Conservation (phyloP, 2,888 invertebrate genomes). For the Trachelus troglodyta region DNA sequence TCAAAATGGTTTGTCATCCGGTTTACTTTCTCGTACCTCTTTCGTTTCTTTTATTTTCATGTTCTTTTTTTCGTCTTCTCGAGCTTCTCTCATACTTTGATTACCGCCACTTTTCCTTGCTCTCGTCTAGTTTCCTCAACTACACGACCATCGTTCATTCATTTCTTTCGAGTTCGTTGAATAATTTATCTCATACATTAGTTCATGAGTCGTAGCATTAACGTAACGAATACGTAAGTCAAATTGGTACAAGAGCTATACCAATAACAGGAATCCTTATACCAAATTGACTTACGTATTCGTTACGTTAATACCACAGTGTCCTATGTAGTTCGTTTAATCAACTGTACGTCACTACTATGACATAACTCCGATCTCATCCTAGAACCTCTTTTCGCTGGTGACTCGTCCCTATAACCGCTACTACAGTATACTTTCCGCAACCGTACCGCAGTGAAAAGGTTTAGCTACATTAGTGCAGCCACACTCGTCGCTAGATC, state of each 20-base stretch:
- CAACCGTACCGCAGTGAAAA: neutral
- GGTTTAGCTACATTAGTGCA: neutral
- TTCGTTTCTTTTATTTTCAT: neutral
- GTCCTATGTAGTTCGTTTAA: neutral
- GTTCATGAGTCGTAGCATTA: too few species aligned
- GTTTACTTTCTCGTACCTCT: neutral
- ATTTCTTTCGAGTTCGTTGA: neutral
- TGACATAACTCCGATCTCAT: neutral
- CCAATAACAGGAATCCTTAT: too few species aligned
- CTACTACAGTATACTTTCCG: neutral
- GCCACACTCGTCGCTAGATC: neutral
- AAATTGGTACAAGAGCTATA: too few species aligned
- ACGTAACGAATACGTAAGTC: too few species aligned
- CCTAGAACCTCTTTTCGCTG: too few species aligned
- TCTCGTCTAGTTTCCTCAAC: neutral
- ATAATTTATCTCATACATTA: neutral
- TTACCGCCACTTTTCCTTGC: neutral
- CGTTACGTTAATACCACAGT: too few species aligned
- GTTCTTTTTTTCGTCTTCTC: too few species aligned
- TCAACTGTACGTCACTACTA: neutral
- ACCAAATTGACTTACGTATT: too few species aligned
- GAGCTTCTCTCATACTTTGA: slow-evolving; percentile 1
- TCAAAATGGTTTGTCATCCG: slow-evolving; percentile 27
- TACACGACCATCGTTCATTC: neutral
- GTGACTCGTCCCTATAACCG: neutral